Evolutionary conservation across 2,888 invertebrate genomes (phyloP).

Genomic region (Rhaphigaster nebulosa): DNA sequence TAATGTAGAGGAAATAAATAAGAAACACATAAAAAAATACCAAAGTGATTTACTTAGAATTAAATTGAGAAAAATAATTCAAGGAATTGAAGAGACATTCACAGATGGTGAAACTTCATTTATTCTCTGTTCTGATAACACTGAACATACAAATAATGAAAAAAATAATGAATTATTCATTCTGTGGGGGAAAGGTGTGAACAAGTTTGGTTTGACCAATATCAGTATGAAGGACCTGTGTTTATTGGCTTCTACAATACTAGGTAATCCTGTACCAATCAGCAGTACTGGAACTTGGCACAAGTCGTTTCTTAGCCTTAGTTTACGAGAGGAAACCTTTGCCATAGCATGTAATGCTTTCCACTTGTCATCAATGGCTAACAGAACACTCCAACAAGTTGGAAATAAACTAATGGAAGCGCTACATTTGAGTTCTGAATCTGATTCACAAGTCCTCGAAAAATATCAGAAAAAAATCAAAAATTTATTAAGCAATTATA

Average conservation of each 20-base stretch:
- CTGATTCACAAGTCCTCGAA: conserved; percentile 3
- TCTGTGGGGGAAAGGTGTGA: conserved; percentile 49
- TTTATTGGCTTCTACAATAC: conserved; percentile 14
- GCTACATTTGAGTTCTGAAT: conserved; percentile 21
- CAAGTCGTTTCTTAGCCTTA: not conserved
- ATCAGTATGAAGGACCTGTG: conserved; percentile 8
- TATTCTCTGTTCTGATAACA: conserved; percentile 44
- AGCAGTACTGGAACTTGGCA: conserved; percentile 49
- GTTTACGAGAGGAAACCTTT: not conserved
- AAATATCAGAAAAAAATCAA: not conserved
- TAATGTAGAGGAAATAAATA: not conserved
- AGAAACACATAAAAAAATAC: not conserved
- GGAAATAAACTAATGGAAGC: conserved; percentile 50
- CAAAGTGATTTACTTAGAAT: conserved; percentile 18
- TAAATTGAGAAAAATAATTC: not conserved
- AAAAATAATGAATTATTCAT: conserved; percentile 51
- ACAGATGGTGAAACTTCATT: conserved; percentile 34
- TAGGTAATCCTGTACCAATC: conserved; percentile 50
- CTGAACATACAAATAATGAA: not conserved
- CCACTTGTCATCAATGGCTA: conserved; percentile 51
- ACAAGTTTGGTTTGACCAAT: not conserved
- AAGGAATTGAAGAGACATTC: conserved; percentile 9
- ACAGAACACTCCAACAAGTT: conserved; percentile 28
- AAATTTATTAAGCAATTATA: conserved; percentile 1
- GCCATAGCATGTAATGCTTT: conserved; percentile 53